Evolutionary conservation across 2,888 invertebrate species (phyloP), one percentile per base, ranked within the genome.

Genomic region (Orthonychiurus folsomi): DNA sequence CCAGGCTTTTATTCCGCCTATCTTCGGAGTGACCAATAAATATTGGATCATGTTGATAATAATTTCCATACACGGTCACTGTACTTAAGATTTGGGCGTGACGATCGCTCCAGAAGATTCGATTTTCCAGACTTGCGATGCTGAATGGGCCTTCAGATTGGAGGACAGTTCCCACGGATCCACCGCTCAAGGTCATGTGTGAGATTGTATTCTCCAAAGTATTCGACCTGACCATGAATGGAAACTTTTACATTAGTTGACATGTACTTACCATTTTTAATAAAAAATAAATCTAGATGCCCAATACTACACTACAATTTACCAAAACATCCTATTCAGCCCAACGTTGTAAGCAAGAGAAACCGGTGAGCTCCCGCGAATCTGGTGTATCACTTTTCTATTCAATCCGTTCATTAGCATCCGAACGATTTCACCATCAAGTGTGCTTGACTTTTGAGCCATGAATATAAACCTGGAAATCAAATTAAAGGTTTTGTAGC

Each of bases 331-430:
- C 25, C 81, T 78, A 52, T 84, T 80, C 37, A 81, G 74, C 23
- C 81, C 78, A 15, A 77, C 76, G 66, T 86, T 83, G 74, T 85
- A 87, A 75, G 71, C 74, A 69, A 82, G 75, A 66, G 77, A 76
- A 28, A 86, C 71, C 66, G 77, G 77, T 12, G 85, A 82, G 57
- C 86, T 82, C 73, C 75, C 26, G 12, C 81, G 69, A 2, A 75
- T 72, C 50, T 79, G 79, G 1, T 79, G 74, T 0, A 80, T 65
- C 64, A 80, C 79, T 1, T 76, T 75, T 57, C 78, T 73, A 18
- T 80, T 82, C 0, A 78, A 76, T 0, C 89, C 90, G 71, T 86
- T 85, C 78, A 90, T 81, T 0, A 83, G 79, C 64, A 87, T 79
- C 63, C 83, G 82, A 74, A 87, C 86, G 28, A 92, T 85, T 61